Percentiles rank a stretch among this genome's conserved stretches.
These are phyloP conservation scores for Hydropsyche tenuis DNA, from an alignment of 1,140 invertebrate genomes.

Conservation along the genomic window DNA sequence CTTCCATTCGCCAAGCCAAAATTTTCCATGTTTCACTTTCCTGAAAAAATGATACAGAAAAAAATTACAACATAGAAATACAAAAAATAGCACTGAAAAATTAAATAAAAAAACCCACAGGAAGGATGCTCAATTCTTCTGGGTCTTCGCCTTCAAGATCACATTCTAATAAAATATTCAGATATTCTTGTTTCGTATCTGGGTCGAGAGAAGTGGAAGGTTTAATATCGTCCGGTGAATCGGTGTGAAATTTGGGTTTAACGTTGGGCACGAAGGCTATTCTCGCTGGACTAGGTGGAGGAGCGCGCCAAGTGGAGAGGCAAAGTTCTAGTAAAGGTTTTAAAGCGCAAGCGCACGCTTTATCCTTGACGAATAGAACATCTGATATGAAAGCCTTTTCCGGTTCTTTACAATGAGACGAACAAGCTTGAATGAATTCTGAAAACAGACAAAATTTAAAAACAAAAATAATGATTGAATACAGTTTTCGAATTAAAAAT, in stretches of 20 bases:
- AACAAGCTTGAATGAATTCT: conserved; percentile 46
- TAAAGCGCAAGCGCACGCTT: conserved; percentile 41
- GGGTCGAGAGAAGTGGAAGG: conserved; percentile 20
- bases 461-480: too few relatives aligned
- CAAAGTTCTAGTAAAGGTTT: conserved; percentile 38
- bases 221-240: conserved; percentile 16
- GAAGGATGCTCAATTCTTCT: conserved; percentile 45
- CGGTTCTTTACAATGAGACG: conserved; percentile 40
- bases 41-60: conserved; percentile 27
- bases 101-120: conserved; percentile 42
- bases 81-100: not conserved
- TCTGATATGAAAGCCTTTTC: conserved; percentile 46
- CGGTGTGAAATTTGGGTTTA: not conserved
- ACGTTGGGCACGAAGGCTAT: conserved; percentile 42
- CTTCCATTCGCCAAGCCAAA: conserved; percentile 44
- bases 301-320: conserved; percentile 43
- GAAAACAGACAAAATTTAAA: conserved; percentile 21
- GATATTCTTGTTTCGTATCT: conserved; percentile 17
- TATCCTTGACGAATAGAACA: conserved; percentile 37
- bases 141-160: conserved; percentile 42
- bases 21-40: conserved; percentile 46
- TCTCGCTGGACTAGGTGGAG: conserved; percentile 40
- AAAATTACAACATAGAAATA: not conserved
- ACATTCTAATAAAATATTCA: conserved; percentile 42
- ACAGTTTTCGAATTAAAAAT: too few relatives aligned